Evolutionary conservation across 2,113 vertebrate genomes (phyloP).

Genomic region (Oreochromis tanganicae): DNA sequence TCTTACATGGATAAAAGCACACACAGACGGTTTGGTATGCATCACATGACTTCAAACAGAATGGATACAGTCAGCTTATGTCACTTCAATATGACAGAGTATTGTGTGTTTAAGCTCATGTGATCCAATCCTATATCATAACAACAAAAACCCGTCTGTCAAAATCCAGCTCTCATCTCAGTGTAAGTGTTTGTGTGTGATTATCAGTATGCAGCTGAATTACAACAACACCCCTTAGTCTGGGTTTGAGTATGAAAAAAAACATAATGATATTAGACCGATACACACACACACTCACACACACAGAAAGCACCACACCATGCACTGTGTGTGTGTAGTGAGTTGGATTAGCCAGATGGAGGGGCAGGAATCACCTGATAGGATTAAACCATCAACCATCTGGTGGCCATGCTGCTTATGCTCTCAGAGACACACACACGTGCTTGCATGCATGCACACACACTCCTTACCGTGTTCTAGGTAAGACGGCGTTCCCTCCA

Average conservation of each 20-base stretch:
- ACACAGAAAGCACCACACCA: neutral
- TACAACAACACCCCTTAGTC: slow-evolving; percentile 15
- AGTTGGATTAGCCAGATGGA: slow-evolving; percentile 69
- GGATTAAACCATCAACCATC: slow-evolving; percentile 74
- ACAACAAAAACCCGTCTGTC: slow-evolving; percentile 20
- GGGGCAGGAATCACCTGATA: slow-evolving; percentile 71
- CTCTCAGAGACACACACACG: neutral
- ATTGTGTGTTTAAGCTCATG: slow-evolving; percentile 3
- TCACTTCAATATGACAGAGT: neutral
- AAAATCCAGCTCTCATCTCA: slow-evolving; percentile 1
- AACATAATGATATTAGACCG: slow-evolving; percentile 48
- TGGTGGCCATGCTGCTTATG: slow-evolving; percentile 61
- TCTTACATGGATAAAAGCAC: neutral
- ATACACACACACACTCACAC: neutral
- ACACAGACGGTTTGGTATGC: neutral
- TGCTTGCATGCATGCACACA: neutral
- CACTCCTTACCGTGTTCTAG: slow-evolving; percentile 68
- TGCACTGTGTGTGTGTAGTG: slow-evolving; percentile 39
- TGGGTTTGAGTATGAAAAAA: slow-evolving; percentile 29
- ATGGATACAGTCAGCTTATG: slow-evolving; percentile 19
- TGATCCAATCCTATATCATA: slow-evolving; percentile 13
- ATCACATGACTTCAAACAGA: neutral
- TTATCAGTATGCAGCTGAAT: slow-evolving; percentile 32
- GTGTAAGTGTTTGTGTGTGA: neutral
- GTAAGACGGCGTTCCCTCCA: slow-evolving; percentile 71